Base-by-base conservation (phyloP, 2,797 vertebrate species). In the Lophotriccus pileatus region DNA sequence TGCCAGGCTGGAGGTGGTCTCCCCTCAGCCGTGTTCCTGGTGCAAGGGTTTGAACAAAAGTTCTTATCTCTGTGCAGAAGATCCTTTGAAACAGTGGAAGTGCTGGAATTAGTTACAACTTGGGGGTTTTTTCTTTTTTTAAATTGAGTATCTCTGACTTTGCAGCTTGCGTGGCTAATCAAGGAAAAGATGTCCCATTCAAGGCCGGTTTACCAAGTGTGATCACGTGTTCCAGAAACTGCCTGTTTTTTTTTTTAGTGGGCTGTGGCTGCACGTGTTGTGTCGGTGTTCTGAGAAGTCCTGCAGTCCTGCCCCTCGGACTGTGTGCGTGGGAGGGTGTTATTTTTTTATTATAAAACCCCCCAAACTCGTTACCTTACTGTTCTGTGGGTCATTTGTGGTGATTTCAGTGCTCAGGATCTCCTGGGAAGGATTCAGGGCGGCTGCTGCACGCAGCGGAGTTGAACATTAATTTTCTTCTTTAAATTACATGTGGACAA, bases 1-100 rank as follows among this genome's bases (percentile, higher is more conserved):
- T 73, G 72, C 81, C 67, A 67, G 84, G 41, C 76, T n/a, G 9
- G 90, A 89, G 83, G 84, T 94, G 93, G 67, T 76, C 89, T 90
- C 80, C 15, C 62, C 67, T 93, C 73, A 49, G 46, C 69, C 27
- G 0, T 47, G 16, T 28, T 84, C 49, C 74, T 81, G 25, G 52
- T 62, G 89, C 78, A 78, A 63, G 41, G 10, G 23, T 59, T 84
- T 23, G 47, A 66, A 6, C 79, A 44, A 10, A 56, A 84, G 39
- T 44, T 86, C 36, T 55, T 63, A 9, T 37, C 43, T 73, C 73
- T 34, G 24, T 59, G 66, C 34, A 34, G 69, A 66, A 46, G 39
- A 16, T 10, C 2, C 2, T 1, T 2, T n/a, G 59, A n/a, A 59
- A 56, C 0, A 0, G 23, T 47, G n/a, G 6, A 75, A 84, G 27